A percentile compares a stretch with the other conserved stretches of the same genome.
phyloP scores from a whole-genome alignment of 2,888 invertebrate genomes.

The Polylopha cassiicola region DNA sequence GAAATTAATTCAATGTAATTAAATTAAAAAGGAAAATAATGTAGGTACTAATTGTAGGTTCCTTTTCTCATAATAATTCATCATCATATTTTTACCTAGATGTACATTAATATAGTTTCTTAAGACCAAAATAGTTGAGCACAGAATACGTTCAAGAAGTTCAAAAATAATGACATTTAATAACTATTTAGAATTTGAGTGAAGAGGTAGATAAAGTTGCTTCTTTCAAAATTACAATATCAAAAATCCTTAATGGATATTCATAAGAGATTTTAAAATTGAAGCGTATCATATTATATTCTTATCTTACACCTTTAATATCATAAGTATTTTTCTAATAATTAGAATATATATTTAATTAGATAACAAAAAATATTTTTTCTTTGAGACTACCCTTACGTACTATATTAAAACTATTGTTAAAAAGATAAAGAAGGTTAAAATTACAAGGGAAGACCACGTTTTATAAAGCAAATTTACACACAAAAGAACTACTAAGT shows the following conservation, averaged over 20 bases:
- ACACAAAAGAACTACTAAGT: constrained; percentile 26
- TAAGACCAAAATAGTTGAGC: constrained; percentile 29
- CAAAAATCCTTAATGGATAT: constrained; percentile 45
- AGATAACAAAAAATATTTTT: constrained; percentile 14
- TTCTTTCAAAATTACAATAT: constrained; percentile 42
- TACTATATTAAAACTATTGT: constrained; percentile 4
- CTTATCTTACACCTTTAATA: constrained; percentile 21
- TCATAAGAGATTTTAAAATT: constrained; percentile 65
- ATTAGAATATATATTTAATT: constrained; percentile 14
- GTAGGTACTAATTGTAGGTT: too few species aligned
- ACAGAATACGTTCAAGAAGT: constrained; percentile 30
- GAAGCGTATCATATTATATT: constrained; percentile 45
- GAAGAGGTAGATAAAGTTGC: constrained; percentile 54
- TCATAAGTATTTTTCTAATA: constrained; percentile 37
- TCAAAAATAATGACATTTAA: constrained; percentile 29
- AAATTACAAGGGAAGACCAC: constrained; percentile 35
- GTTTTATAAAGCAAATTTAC: constrained; percentile 27
- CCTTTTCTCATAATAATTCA: too few species aligned
- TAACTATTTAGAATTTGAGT: constrained; percentile 37
- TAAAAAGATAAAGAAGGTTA: constrained; percentile 23
- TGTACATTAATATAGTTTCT: too few species aligned
- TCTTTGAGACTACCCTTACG: constrained; percentile 7
- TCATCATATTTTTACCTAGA: too few species aligned
- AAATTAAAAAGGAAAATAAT: too few species aligned
- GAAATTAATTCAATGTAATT: too few species aligned